Evolutionary conservation across 2,113 vertebrate species (phyloP).

Genomic region (Hystrix brachyura): DNA sequence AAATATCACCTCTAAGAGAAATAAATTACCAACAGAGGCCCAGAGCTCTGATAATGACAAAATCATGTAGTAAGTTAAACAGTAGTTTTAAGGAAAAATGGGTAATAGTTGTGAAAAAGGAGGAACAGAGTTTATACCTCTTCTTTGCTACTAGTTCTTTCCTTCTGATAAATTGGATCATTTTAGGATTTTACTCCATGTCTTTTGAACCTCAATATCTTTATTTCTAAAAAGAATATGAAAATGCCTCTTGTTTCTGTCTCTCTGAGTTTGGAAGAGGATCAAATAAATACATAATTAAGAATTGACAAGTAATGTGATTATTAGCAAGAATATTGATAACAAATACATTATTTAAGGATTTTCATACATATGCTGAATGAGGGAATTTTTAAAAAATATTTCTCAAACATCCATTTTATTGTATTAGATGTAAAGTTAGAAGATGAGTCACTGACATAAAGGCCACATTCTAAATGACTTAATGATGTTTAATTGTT

Average conservation of each 20-base stretch:
- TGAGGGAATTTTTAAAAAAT: neutral
- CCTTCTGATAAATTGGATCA: neutral
- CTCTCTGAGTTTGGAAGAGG: neutral
- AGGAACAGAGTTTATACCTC: neutral
- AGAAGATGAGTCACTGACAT: constrained; percentile 54
- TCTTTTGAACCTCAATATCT: constrained; percentile 5
- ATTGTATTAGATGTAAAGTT: constrained; percentile 51
- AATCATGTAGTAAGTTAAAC: neutral
- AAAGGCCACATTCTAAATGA: constrained; percentile 45
- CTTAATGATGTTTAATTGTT: constrained; percentile 54
- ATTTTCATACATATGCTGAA: constrained; percentile 23
- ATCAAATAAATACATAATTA: constrained; percentile 37
- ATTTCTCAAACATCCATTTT: constrained; percentile 34
- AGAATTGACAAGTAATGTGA: neutral
- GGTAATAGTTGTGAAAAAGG: neutral
- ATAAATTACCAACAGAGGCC: neutral
- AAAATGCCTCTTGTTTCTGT: neutral
- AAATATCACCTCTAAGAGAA: neutral
- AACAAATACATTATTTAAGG: neutral
- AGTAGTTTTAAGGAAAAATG: neutral
- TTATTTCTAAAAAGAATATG: neutral
- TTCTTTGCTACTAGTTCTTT: neutral
- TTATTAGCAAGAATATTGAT: neutral
- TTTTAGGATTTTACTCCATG: neutral
- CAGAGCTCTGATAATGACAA: neutral